Percentiles rank a stretch among this genome's conserved stretches.
These are phyloP conservation scores for Caenorhabditis panamensis DNA, from an alignment of 2,888 invertebrate genomes.

Conservation along the genomic window DNA sequence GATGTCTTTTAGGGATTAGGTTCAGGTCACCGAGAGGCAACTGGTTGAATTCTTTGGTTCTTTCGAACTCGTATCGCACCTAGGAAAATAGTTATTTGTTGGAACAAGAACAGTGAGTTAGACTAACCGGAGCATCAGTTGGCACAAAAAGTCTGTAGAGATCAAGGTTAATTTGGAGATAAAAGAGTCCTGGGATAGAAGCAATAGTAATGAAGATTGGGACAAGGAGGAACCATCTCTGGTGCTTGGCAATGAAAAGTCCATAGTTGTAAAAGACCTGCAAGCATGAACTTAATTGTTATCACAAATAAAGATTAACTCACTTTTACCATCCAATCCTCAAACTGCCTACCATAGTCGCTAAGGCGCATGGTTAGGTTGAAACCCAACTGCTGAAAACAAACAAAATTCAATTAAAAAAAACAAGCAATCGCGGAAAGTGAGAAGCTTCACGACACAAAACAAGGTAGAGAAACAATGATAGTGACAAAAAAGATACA, in stretches of 20 bases:
- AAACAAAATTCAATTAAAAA: background rate
- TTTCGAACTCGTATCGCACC: slow-evolving; percentile 71
- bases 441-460: background rate
- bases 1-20: slow-evolving; percentile 47
- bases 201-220: slow-evolving; percentile 69
- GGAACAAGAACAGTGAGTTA: background rate
- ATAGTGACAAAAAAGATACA: slow-evolving; percentile 12
- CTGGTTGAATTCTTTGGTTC: slow-evolving; percentile 73
- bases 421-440: background rate
- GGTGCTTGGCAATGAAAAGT: slow-evolving; percentile 77
- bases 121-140: slow-evolving; percentile 78
- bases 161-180: slow-evolving; percentile 78
- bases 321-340: slow-evolving; percentile 70
- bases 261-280: slow-evolving; percentile 76
- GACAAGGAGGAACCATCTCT: slow-evolving; percentile 66
- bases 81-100: slow-evolving; percentile 10
- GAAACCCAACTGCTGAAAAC: slow-evolving; percentile 44
- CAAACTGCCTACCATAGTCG: slow-evolving; percentile 66
- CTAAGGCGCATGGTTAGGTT: slow-evolving; percentile 58
- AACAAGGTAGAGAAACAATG: background rate
- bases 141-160: slow-evolving; percentile 80
- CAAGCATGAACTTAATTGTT: too few species aligned
- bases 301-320: too few species aligned
- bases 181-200: slow-evolving; percentile 76
- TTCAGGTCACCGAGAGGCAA: slow-evolving; percentile 73